phyloP scores from a whole-genome alignment of 37 sponge, comb jelly and placozoan genomes.

The Beroe ovata region DNA sequence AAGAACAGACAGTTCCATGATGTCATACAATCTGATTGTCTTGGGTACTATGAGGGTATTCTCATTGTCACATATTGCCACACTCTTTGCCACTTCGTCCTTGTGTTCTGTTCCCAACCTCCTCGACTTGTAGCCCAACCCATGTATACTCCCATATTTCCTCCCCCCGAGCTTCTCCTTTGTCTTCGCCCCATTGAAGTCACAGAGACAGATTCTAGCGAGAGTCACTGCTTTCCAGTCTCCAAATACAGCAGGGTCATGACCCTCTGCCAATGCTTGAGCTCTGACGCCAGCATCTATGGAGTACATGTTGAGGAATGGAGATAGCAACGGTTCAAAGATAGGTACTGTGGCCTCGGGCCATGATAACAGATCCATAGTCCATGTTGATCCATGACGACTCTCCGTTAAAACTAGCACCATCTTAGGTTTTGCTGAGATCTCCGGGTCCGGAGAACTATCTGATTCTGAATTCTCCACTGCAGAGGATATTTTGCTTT shows the following conservation, averaged over 20 bases:
- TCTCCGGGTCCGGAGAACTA: too few species aligned
- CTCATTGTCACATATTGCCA: background rate
- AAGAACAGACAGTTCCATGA: background rate
- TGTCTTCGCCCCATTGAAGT: background rate
- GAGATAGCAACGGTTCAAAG: background rate
- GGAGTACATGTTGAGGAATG: constrained; percentile 43
- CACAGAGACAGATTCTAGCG: constrained; percentile 29
- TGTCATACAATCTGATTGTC: constrained; percentile 36
- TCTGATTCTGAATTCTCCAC: too few species aligned
- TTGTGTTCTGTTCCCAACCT: background rate
- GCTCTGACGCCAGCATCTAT: background rate
- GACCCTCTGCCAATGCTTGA: background rate
- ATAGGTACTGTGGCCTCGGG: background rate
- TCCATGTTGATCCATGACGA: constrained; percentile 24
- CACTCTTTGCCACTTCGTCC: background rate
- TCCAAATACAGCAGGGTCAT: background rate
- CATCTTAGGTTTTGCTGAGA: constrained; percentile 24
- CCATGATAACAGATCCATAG: background rate
- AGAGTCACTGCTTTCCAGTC: background rate
- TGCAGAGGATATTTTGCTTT: too few species aligned
- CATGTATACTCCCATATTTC: background rate
- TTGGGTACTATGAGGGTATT: constrained; percentile 10
- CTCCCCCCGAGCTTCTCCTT: background rate
- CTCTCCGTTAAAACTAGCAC: constrained; percentile 16
- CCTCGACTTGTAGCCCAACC: constrained; percentile 27